Evolutionary conservation across 2,113 vertebrate genomes (phyloP).

Genomic region (Microcebus griseorufus): DNA sequence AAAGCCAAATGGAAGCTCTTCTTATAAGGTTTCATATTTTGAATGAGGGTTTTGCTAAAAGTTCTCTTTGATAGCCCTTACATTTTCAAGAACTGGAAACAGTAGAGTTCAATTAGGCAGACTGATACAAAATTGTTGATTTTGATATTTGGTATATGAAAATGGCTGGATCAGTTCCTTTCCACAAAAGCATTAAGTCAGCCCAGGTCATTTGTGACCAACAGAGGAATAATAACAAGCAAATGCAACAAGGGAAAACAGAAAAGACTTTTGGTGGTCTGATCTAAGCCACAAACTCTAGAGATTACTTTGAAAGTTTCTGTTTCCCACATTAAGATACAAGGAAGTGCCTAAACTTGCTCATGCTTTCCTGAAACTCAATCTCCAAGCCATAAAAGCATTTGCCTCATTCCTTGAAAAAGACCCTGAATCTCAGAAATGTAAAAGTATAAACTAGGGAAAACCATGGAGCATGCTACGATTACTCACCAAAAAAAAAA

Average conservation of each 20-base stretch:
- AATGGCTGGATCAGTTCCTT: neutral
- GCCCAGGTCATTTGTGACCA: neutral
- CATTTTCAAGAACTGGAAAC: neutral
- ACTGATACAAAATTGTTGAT: neutral
- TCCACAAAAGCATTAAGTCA: neutral
- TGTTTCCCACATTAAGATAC: neutral
- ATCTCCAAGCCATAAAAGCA: neutral
- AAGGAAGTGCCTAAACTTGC: neutral
- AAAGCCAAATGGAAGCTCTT: neutral
- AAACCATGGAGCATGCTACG: neutral
- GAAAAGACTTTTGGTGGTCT: neutral
- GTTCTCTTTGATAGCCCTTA: neutral
- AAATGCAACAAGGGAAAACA: neutral
- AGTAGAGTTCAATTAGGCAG: neutral
- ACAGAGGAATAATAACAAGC: neutral
- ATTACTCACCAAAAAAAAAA: neutral
- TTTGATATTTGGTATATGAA: neutral
- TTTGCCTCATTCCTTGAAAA: neutral
- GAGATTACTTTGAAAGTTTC: neutral
- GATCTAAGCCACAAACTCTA: neutral
- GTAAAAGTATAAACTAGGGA: neutral
- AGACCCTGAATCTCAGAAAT: conserved; percentile 42
- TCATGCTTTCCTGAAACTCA: neutral
- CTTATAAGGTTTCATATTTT: neutral
- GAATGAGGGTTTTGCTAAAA: neutral